A percentile compares a stretch with the other conserved stretches of the same genome.
phyloP scores from a whole-genome alignment of 2,888 invertebrate genomes.

The Spilosoma lubricipeda region DNA sequence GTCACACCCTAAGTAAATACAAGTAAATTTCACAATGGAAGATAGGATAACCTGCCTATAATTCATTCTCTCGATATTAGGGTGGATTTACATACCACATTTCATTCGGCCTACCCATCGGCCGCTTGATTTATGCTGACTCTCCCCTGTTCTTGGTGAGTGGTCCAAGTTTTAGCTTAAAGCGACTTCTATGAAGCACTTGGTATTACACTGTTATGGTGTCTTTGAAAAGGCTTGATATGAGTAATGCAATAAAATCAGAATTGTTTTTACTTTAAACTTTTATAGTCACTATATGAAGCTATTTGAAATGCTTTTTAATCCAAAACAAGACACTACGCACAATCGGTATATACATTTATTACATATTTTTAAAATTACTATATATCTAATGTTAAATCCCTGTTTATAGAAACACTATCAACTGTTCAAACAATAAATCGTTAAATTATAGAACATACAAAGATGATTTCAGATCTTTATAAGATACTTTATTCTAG shows the following conservation, averaged over 20 bases:
- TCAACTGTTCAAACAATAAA: too few relatives aligned
- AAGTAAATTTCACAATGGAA: slow-evolving; percentile 58
- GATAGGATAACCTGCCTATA: slow-evolving; percentile 66
- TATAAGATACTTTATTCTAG: not conserved
- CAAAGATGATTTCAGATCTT: too few relatives aligned
- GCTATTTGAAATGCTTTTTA: too few relatives aligned
- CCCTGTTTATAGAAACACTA: too few relatives aligned
- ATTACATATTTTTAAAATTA: too few relatives aligned
- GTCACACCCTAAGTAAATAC: slow-evolving; percentile 13
- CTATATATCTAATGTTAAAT: too few relatives aligned
- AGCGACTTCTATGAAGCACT: slow-evolving; percentile 5
- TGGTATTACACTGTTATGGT: not conserved
- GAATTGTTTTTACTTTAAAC: not conserved
- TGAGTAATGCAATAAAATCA: not conserved
- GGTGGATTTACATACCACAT: slow-evolving; percentile 73
- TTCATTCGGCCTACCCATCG: slow-evolving; percentile 65
- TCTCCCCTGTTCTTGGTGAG: slow-evolving; percentile 57
- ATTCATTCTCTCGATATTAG: slow-evolving; percentile 68
- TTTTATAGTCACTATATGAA: not conserved
- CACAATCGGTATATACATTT: too few relatives aligned
- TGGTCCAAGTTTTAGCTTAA: slow-evolving; percentile 28
- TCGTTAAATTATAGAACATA: too few relatives aligned
- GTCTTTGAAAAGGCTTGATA: not conserved
- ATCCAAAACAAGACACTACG: too few relatives aligned
- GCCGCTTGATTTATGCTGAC: slow-evolving; percentile 69